Percentiles rank a stretch among this genome's conserved stretches.
Conservation (phyloP, 2,888 invertebrate species). For the Asteroscopus sphinx region DNA sequence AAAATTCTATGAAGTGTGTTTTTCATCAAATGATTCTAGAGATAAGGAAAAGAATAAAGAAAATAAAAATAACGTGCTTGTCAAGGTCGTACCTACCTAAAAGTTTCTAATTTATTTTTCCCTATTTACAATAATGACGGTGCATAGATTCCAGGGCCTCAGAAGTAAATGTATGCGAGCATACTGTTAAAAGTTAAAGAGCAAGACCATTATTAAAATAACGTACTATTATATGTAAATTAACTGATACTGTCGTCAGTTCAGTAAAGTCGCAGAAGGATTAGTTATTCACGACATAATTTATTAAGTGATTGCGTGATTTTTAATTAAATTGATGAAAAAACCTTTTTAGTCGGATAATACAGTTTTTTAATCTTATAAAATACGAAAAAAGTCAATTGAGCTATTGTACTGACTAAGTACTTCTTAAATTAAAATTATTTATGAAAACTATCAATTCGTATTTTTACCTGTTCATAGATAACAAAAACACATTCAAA, state of each 20-base stretch:
- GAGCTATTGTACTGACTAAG: no score
- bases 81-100: no score
- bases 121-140: conserved; percentile 24
- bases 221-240: conserved; percentile 58
- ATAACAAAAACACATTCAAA: neutral
- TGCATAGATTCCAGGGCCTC: conserved; percentile 23
- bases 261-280: conserved; percentile 8
- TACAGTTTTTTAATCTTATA: no score
- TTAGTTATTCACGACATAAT: conserved; percentile 32
- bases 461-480: no score
- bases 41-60: no score
- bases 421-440: no score
- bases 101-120: neutral
- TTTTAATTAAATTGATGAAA: neutral
- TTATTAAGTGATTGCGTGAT: neutral
- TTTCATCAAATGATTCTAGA: no score
- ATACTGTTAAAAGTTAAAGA: conserved; percentile 40
- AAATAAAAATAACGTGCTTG: neutral
- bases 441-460: no score
- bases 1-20: no score
- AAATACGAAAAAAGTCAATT: no score
- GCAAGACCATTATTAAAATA: conserved; percentile 36
- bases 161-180: conserved; percentile 22
- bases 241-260: conserved; percentile 19
- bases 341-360: neutral